These are phyloP conservation scores for Urechis unicinctus DNA, from an alignment of 2,888 invertebrate species.

Conservation along the genomic window DNA sequence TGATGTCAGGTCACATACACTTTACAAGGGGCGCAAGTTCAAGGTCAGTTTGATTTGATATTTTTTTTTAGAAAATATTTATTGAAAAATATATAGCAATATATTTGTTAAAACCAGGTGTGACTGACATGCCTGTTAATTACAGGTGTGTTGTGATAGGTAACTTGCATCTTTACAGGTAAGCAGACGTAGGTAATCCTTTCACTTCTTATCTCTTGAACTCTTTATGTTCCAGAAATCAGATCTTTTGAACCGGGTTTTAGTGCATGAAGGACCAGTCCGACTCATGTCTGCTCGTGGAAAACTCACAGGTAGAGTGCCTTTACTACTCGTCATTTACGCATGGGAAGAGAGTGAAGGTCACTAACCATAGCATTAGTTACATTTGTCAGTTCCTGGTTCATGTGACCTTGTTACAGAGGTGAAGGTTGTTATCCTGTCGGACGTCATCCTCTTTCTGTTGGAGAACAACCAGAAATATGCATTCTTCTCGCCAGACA, in stretches of 20 bases:
- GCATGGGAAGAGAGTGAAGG: too few relatives aligned
- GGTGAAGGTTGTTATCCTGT: conserved; percentile 79
- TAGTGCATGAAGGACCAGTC: conserved; percentile 79
- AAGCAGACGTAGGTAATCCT: too few relatives aligned
- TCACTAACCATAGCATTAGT: too few relatives aligned
- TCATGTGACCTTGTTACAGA: conserved; percentile 53
- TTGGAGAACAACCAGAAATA: conserved; percentile 89
- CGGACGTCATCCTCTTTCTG: conserved; percentile 85
- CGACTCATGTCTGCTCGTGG: conserved; percentile 84
- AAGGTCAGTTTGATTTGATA: conserved; percentile 53
- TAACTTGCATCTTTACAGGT: too few relatives aligned
- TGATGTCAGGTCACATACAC: conserved; percentile 81
- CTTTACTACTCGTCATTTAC: background rate
- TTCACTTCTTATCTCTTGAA: too few relatives aligned
- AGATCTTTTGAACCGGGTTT: conserved; percentile 75
- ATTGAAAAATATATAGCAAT: too few relatives aligned
- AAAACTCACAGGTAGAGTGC: conserved; percentile 62
- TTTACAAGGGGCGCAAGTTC: conserved; percentile 69
- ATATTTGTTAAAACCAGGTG: background rate
- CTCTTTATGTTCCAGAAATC: conserved; percentile 61
- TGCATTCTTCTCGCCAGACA: conserved; percentile 76
- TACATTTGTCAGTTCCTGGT: background rate
- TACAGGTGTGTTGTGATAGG: background rate
- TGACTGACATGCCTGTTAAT: background rate
- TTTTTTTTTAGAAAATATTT: too few relatives aligned